These are phyloP conservation scores for Oppia nitens DNA, from an alignment of 1,140 invertebrate genomes.

Conservation along the genomic window DNA sequence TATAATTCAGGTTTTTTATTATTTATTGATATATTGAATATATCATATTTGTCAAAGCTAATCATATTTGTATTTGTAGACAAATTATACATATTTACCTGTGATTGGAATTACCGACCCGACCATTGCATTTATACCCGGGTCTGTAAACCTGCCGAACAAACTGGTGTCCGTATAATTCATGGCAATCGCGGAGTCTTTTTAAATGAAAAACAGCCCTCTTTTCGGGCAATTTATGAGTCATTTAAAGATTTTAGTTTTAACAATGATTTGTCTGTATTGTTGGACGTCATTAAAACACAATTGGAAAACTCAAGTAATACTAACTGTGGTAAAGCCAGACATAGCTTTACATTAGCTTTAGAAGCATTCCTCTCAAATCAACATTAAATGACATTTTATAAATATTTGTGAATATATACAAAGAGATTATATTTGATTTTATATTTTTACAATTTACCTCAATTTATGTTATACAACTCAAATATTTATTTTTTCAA, in stretches of 20 bases:
- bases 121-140: slow-evolving; percentile 86
- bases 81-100: slow-evolving; percentile 59
- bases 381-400: too few relatives aligned
- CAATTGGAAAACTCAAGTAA: not conserved
- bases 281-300: not conserved
- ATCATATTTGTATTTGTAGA: slow-evolving; percentile 33
- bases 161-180: slow-evolving; percentile 57
- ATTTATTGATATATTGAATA: not conserved
- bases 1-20: slow-evolving; percentile 49
- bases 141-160: slow-evolving; percentile 55
- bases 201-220: slow-evolving; percentile 65
- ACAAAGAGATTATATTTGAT: too few relatives aligned
- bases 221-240: slow-evolving; percentile 56
- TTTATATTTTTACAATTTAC: too few relatives aligned
- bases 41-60: slow-evolving; percentile 14
- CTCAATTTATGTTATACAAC: too few relatives aligned
- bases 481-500: too few relatives aligned
- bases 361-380: too few relatives aligned
- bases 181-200: slow-evolving; percentile 75
- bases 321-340: not conserved
- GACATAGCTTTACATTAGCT: not conserved
- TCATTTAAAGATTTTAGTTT: slow-evolving; percentile 36
- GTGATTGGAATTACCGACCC: slow-evolving; percentile 75
- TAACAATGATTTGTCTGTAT: not conserved
- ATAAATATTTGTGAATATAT: too few relatives aligned